Evolutionary conservation across 2,797 vertebrate species (phyloP).

Genomic region (Sebastes aleutianus): DNA sequence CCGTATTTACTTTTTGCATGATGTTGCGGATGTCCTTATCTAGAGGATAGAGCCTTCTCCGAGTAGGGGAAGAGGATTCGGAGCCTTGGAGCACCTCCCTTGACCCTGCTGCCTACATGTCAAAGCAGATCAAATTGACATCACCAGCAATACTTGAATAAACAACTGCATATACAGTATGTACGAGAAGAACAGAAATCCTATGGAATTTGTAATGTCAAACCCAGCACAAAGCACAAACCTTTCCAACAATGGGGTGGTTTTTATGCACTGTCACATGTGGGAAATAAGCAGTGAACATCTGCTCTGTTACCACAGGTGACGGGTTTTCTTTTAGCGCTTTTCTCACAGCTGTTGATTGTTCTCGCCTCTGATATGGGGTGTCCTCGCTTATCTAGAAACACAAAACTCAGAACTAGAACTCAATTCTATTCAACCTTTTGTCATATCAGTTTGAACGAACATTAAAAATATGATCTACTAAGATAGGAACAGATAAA

Average conservation of each 20-base stretch:
- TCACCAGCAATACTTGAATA: neutral
- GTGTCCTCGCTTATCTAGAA: neutral
- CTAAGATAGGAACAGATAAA: neutral
- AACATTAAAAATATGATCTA: accelerated
- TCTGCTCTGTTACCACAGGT: neutral
- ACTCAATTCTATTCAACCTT: neutral
- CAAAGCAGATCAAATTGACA: neutral
- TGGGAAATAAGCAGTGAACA: conserved; percentile 9
- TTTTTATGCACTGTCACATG: conserved; percentile 14
- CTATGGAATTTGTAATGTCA: too few relatives aligned
- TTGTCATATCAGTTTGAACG: neutral
- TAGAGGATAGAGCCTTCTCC: neutral
- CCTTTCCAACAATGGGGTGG: conserved; percentile 2
- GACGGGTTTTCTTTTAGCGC: neutral
- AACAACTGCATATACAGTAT: neutral
- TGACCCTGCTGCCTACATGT: neutral
- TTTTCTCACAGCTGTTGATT: neutral
- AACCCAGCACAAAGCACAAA: neutral
- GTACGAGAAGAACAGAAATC: neutral
- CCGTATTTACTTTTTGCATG: neutral
- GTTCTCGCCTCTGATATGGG: neutral
- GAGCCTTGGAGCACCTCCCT: neutral
- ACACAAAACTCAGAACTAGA: neutral
- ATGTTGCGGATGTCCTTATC: neutral
- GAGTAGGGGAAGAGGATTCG: neutral